phyloP scores from a whole-genome alignment of 2,113 vertebrate species.

The Micronycteris hirsuta region DNA sequence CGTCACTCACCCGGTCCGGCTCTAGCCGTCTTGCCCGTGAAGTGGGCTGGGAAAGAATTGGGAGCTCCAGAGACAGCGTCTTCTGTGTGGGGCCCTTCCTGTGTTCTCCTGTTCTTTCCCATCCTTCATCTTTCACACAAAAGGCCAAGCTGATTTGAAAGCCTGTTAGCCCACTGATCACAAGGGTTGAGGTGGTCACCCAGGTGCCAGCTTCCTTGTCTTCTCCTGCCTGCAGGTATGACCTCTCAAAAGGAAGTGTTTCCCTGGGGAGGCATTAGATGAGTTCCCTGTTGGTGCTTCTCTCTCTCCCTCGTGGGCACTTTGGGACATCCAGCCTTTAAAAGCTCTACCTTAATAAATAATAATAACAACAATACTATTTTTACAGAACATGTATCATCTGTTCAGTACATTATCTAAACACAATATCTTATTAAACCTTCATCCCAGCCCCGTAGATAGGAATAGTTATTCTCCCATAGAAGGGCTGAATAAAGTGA shows the following conservation, averaged over 20 bases:
- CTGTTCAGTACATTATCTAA: not conserved
- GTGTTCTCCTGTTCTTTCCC: no score
- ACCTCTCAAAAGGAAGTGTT: not conserved
- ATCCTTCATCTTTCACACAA: not conserved
- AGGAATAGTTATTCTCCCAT: not conserved
- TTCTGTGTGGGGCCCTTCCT: not conserved
- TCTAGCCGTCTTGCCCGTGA: accelerated
- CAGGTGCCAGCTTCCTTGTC: not conserved
- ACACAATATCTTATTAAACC: not conserved
- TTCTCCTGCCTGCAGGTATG: not conserved
- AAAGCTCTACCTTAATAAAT: not conserved
- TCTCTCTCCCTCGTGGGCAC: not conserved
- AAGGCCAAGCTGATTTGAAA: not conserved
- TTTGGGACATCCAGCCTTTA: not conserved
- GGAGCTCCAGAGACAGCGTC: not conserved
- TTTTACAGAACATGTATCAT: not conserved
- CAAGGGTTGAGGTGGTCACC: not conserved
- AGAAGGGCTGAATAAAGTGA: not conserved
- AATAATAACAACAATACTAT: not conserved
- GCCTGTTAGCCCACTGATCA: not conserved
- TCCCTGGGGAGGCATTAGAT: not conserved
- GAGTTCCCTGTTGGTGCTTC: not conserved
- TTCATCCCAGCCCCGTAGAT: not conserved
- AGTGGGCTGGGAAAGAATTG: not conserved
- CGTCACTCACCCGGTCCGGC: not conserved